Base-by-base conservation (phyloP, 1,140 invertebrate species). In the Adelges cooleyi region DNA sequence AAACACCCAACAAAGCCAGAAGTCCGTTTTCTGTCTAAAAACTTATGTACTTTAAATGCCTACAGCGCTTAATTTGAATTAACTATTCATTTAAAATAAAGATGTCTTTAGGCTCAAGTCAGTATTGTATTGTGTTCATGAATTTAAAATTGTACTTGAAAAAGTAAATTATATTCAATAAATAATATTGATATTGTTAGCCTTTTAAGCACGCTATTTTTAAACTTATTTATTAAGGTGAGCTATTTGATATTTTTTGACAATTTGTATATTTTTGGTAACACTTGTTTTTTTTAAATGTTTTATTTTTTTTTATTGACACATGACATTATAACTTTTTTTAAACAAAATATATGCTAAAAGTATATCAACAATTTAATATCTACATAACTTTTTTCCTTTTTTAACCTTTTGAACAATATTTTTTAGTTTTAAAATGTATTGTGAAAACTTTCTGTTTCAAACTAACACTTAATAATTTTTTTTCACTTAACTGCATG, bases 1-100 rank as follows among this genome's bases (percentile, higher is more conserved):
- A 82, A 76, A 90, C 88, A 72, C 82, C 82, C 72, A 84, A 84
- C 80, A 89, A 87, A 86, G 90, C 83, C 87, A 85, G 82, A 20
- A 38, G n/a, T 52, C 51, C 36, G 15, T 62, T 53, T 40, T 33
- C 27, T 27, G 38, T 29, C 65, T 66, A 27, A 36, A 49, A 46
- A 66, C 20, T 51, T 68, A 42, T 27, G 18, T 46, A 53, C 62
- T 59, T 25, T 40, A 53, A 46, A 46, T 25, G 27, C n/a, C 36
- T 48, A n/a, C n/a, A 25, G 54, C 33, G 38, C 15, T 38, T 68
- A 25, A 54, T 51, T 25, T 66, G 25, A 22, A 17, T 22, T 17
- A 20, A 9, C 29, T 50, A 8, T 49, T 18, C 36, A 53, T 56
- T 33, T 46, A 65, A 65, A 13, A 10, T 48, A 29, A 18, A 27